Evolutionary conservation across 2,113 vertebrate species (phyloP).

Genomic region (Macroglossus sobrinus): DNA sequence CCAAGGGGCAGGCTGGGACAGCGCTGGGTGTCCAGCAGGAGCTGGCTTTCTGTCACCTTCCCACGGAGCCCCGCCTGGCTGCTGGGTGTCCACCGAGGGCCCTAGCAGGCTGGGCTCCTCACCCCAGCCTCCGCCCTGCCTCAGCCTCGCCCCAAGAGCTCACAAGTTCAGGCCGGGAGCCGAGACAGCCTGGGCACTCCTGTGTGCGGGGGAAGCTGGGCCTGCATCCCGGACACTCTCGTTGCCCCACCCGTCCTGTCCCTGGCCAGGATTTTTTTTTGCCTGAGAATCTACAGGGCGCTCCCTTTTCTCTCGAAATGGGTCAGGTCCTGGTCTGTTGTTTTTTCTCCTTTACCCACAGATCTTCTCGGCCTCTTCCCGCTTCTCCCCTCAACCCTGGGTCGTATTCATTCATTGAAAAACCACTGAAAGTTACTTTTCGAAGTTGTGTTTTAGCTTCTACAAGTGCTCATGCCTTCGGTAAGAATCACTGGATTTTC

Average conservation of each 20-base stretch:
- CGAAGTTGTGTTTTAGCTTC: neutral
- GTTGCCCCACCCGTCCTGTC: fast-evolving
- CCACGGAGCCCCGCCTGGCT: neutral
- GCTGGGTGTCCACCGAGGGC: neutral
- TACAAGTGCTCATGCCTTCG: fast-evolving
- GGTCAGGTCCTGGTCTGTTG: neutral
- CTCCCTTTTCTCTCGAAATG: neutral
- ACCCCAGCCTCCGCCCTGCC: neutral
- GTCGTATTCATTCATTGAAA: neutral
- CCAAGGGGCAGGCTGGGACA: neutral
- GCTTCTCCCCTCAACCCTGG: fast-evolving
- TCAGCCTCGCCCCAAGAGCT: neutral
- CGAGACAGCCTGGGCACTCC: neutral
- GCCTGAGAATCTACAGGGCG: neutral
- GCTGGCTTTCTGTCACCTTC: slow-evolving; percentile 7
- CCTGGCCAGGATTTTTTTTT: neutral
- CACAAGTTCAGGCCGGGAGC: neutral
- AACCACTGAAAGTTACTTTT: neutral
- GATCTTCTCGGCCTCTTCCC: neutral
- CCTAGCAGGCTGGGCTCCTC: neutral
- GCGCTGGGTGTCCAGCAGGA: neutral
- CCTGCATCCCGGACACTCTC: neutral
- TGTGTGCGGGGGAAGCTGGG: neutral
- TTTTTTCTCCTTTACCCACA: neutral
- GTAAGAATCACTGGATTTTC: neutral